phyloP scores from a whole-genome alignment of 2,797 vertebrate genomes.

The Poeciliopsis paucimaculata region DNA sequence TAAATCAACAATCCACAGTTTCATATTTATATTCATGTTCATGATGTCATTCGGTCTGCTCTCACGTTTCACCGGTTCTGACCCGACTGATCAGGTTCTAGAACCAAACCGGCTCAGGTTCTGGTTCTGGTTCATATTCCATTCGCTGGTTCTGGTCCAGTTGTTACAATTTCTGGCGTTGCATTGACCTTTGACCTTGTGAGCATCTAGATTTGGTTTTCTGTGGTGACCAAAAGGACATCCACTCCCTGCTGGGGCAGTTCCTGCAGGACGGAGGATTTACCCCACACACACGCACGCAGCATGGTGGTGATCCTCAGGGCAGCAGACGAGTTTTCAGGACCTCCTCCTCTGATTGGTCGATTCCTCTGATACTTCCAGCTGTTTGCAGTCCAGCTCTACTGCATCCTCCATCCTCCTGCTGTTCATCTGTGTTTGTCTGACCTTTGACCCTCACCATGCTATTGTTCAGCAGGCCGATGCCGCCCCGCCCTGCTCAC shows the following conservation, averaged over 20 bases:
- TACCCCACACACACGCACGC: background rate
- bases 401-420: conserved; percentile 19
- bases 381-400: conserved; percentile 15
- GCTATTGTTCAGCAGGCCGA: conserved; percentile 92
- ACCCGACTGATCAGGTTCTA: background rate
- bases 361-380: background rate
- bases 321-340: conserved; percentile 42
- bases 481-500: conserved; percentile 88
- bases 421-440: conserved; percentile 63
- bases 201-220: conserved; percentile 16
- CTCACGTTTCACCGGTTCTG: too few relatives aligned
- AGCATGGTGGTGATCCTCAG: conserved; percentile 34
- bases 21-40: too few relatives aligned
- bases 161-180: background rate
- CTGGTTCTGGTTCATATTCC: background rate
- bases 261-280: conserved; percentile 12
- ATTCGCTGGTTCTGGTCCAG: background rate
- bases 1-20: too few relatives aligned
- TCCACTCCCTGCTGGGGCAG: conserved; percentile 11
- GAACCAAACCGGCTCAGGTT: background rate
- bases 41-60: too few relatives aligned
- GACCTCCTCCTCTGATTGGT: conserved; percentile 26
- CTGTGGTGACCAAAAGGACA: conserved; percentile 20
- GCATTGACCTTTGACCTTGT: conserved; percentile 28
- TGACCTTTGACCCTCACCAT: conserved; percentile 82